Evolutionary conservation across 2,113 vertebrate species (phyloP).

Genomic region (Coptodon rendalli): DNA sequence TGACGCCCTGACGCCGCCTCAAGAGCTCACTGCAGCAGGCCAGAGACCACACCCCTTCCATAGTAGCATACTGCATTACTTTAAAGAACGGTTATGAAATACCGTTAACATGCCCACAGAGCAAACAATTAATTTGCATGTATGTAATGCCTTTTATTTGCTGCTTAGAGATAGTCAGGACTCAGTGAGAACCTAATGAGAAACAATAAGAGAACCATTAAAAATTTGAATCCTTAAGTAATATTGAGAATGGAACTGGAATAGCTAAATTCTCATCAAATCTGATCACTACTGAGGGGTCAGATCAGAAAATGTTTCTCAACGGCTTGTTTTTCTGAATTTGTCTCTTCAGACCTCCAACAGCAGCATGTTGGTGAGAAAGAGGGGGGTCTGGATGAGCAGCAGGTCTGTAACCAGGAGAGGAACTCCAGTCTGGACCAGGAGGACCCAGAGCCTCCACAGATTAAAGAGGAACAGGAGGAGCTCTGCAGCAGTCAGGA

Average conservation of each 20-base stretch:
- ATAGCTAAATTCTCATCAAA: neutral
- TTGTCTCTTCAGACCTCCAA: neutral
- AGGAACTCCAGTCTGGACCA: neutral
- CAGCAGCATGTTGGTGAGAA: neutral
- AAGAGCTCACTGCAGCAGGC: neutral
- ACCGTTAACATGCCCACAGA: neutral
- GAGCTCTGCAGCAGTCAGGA: neutral
- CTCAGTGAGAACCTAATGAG: neutral
- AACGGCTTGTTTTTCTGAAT: fast-evolving
- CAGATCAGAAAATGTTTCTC: neutral
- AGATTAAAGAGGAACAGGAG: neutral
- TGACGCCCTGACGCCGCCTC: neutral
- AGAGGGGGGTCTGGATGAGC: neutral
- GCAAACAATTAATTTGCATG: neutral
- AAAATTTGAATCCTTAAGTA: neutral
- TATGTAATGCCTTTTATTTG: neutral
- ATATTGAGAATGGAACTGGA: neutral
- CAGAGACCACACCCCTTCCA: neutral
- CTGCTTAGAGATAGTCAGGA: neutral
- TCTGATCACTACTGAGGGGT: neutral
- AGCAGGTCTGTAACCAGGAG: neutral
- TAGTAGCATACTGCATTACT: neutral
- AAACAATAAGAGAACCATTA: neutral
- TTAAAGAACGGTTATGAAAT: neutral
- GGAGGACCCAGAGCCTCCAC: neutral